Base-by-base conservation (phyloP, 2,888 invertebrate species). In the Lamellibrachia satsuma region DNA sequence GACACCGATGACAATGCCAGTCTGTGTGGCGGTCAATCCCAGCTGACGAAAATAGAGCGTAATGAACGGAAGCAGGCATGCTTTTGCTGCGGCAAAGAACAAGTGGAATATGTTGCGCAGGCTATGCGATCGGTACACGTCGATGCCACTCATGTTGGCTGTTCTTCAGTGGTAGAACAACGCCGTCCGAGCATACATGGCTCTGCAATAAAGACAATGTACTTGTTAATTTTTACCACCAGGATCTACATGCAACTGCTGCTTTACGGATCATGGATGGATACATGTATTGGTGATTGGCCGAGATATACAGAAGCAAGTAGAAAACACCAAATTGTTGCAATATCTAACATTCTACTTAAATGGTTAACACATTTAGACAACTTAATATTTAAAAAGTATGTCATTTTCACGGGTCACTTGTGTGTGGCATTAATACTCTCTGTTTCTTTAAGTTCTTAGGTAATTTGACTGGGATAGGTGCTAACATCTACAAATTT, bases 11-110 rank as follows among this genome's bases (percentile, higher is more conserved):
- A 95, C 94, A 22, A 95, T 92, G 11, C 96, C 96, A 7, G 95
- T 95, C 93, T 96, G 95, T 51, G 95, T 94, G 7, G 96, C 95
- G 57, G 95, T 94, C 52, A 96, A 94, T 90, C 96, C 96, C 9
- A 96, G 93, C 7, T 95, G 93, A 91, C 96, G 94, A 91, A 96
- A 94, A 93, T 95, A 96, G 52, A 96, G 93, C 11, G 96, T 95
- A 90, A 96, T 94, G 92, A 96, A 96, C 91, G 96, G 96, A 51
- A 96, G 93, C 7, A 96, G 93, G 90, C 95, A 95, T 52, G 95
- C 95, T 93, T 96, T 96, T 22, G 75, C 75, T 75, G 75, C 75
- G 22, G 75, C 75, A 75, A 15, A 75, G n/a, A 75, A 75, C 75
- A 75, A 75, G 22, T 75, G 75, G 75, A 75, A 75, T 75, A 15